Evolutionary conservation across 1,140 invertebrate genomes (phyloP).

Genomic region (Drosophila arizonae): DNA sequence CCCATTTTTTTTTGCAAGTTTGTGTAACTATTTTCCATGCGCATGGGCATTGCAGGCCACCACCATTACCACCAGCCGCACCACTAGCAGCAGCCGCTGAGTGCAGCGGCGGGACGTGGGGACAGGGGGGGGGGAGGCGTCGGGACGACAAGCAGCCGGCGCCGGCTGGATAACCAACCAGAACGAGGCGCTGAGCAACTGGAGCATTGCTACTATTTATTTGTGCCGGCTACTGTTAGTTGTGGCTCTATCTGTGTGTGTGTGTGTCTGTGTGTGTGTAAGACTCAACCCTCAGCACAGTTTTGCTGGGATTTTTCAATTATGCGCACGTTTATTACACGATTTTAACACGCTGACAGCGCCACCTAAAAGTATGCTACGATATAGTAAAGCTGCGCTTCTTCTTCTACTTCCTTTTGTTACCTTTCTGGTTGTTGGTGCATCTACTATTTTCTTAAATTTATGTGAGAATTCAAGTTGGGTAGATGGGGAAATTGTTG

Average conservation of each 20-base stretch:
- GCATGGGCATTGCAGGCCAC: slow-evolving; percentile 76
- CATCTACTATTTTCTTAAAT: slow-evolving; percentile 3
- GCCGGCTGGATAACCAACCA: slow-evolving; percentile 71
- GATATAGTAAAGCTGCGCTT: background rate
- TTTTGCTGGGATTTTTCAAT: slow-evolving; percentile 65
- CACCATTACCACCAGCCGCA: slow-evolving; percentile 26
- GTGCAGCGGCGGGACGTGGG: slow-evolving; percentile 1
- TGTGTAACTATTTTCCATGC: slow-evolving; percentile 81
- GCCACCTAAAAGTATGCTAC: slow-evolving; percentile 63
- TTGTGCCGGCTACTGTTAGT: slow-evolving; percentile 51
- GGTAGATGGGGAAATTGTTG: background rate
- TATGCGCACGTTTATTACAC: slow-evolving; percentile 79
- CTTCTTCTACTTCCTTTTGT: slow-evolving; percentile 13
- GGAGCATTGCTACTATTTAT: slow-evolving; percentile 79
- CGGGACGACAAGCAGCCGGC: slow-evolving; percentile 28
- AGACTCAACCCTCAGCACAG: slow-evolving; percentile 11
- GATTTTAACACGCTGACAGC: slow-evolving; percentile 56
- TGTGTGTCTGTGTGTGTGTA: slow-evolving; percentile 3
- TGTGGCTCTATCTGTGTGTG: slow-evolving; percentile 7
- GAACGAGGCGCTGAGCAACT: slow-evolving; percentile 70
- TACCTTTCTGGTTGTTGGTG: background rate
- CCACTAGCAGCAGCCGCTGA: slow-evolving; percentile 22
- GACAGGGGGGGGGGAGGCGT: background rate
- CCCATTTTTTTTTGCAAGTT: slow-evolving; percentile 63
- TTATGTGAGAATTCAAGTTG: background rate